Conservation (phyloP, 2,888 invertebrate genomes). For the Penaeus monodon region DNA sequence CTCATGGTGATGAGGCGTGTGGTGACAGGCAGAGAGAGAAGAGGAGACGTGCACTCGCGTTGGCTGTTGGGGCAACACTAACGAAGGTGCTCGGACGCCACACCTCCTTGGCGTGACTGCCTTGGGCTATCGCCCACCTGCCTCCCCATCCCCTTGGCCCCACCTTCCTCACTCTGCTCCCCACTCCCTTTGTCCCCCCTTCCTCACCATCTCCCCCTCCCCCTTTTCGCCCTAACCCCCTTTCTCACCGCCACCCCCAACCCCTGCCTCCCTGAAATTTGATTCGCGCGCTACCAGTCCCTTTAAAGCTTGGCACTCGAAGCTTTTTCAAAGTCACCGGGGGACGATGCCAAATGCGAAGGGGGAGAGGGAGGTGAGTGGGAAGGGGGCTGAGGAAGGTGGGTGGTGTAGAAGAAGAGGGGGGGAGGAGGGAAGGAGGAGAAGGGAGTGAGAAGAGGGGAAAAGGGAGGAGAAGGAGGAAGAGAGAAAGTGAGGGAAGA, state of each 20-base stretch:
- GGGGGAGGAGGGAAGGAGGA: conserved; percentile 15
- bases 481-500: conserved; percentile 25
- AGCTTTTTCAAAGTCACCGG: not conserved
- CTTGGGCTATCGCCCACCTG: conserved; percentile 37
- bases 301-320: not conserved
- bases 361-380: conserved; percentile 7
- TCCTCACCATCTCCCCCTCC: too few species aligned
- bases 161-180: too few species aligned
- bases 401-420: not conserved
- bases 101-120: conserved; percentile 46
- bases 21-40: conserved; percentile 33
- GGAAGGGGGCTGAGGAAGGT: not conserved
- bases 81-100: conserved; percentile 4
- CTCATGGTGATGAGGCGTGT: conserved; percentile 56
- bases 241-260: too few species aligned
- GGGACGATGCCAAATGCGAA: conserved; percentile 6
- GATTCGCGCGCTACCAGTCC: not conserved
- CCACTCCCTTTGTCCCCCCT: too few species aligned
- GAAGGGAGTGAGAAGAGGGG: not conserved
- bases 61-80: conserved; percentile 53
- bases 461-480: conserved; percentile 5
- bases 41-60: conserved; percentile 32
- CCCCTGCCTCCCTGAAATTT: too few species aligned
- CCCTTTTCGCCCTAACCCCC: too few species aligned
- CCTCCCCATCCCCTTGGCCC: conserved; percentile 16